Base-by-base conservation (phyloP, 1,140 invertebrate species). In the Linepithema humile region DNA sequence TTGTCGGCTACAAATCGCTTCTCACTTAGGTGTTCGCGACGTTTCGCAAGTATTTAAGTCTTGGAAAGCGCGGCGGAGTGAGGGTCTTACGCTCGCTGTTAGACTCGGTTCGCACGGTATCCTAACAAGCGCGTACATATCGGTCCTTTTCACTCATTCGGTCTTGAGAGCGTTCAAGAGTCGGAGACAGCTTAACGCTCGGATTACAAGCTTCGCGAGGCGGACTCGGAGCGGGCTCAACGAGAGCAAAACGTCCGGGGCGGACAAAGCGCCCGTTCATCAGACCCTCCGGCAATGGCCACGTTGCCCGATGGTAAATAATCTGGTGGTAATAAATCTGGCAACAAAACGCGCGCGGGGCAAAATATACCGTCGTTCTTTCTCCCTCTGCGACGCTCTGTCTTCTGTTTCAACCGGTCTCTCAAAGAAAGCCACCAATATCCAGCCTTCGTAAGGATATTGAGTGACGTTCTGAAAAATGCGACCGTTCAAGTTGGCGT, bases 311-410 rank as follows among this genome's bases (percentile, higher is more conserved):
- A 69, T 70, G 75, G 64, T 80, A 80, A 80, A 80, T 80, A 80
- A 80, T 80, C 64, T 32, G 75, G 35, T 35, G 75, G 64, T 80
- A 80, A 80, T 80, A 80, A 80, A 80, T 80, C 64, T 57, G 65
- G 64, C 64, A 57, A 80, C 75, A 70, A 80, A 70, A 65, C 20
- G 35, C 70, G 70, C 62, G 32, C 59, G 60, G n/a, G 23, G 23
- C 15, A 7, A 80, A 80, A 32, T 45, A 70, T 45, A 75, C 40
- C 32, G 38, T 53, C 32, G 60, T 78, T 69, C 35, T 5, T 80
- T 3, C 17, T 55, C 38, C 15, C 12, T 40, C 64, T n/a, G 3
- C 26, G 26, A 12, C 38, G 9, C n/a, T 26, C 20, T 17, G 20
- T 55, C 38, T 70, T 32, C 45, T 69, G 64, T 80, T 80, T 69